Evolutionary conservation across 1,140 invertebrate species (phyloP).

Genomic region (Anagrus nilaparvatae): DNA sequence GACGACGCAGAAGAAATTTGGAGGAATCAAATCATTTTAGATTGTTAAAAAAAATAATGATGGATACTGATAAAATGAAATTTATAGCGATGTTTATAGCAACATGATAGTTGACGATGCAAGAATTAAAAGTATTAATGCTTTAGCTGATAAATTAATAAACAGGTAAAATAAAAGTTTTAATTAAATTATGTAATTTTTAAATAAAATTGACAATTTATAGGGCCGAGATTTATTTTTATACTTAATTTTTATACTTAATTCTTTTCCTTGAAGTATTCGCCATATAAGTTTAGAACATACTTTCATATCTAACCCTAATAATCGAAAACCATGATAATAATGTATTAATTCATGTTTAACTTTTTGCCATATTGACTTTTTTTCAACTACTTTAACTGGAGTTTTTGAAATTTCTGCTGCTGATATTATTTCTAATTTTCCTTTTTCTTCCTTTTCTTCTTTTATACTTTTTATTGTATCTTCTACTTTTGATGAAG

Average conservation of each 20-base stretch:
- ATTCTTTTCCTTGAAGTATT: conserved; percentile 72
- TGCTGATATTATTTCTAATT: conserved; percentile 18
- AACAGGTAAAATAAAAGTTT: too few relatives aligned
- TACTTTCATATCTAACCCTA: conserved; percentile 88
- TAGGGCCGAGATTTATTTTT: too few relatives aligned
- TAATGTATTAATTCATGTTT: conserved; percentile 86
- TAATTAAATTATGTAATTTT: too few relatives aligned
- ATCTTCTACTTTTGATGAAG: conserved; percentile 84
- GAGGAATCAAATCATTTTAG: too few relatives aligned
- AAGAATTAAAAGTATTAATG: too few relatives aligned
- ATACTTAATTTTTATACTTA: conserved; percentile 79
- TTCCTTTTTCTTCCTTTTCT: conserved; percentile 52
- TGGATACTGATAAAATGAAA: too few relatives aligned
- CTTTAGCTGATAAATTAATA: too few relatives aligned
- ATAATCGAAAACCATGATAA: conserved; percentile 92
- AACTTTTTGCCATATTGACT: conserved; percentile 61
- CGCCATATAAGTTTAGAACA: conserved; percentile 69
- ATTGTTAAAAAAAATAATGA: too few relatives aligned
- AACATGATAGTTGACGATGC: too few relatives aligned
- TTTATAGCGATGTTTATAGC: too few relatives aligned
- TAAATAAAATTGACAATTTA: too few relatives aligned
- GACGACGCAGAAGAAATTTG: too few relatives aligned
- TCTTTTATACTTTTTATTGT: conserved; percentile 76
- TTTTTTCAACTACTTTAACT: conserved; percentile 43
- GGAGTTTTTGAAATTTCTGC: conserved; percentile 30